phyloP scores from a whole-genome alignment of 1,140 invertebrate genomes.

The Condylostylus longicornis region DNA sequence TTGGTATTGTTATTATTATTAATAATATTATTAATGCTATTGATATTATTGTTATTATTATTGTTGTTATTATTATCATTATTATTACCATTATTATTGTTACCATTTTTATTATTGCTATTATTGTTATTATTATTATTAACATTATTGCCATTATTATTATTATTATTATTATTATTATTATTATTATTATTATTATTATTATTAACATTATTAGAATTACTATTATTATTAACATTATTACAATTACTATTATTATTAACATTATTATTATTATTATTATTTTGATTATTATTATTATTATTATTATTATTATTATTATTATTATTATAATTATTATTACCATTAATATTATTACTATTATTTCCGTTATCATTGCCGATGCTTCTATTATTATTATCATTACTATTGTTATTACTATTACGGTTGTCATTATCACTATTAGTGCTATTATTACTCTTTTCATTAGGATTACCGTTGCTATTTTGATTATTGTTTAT shows the following conservation, averaged over 20 bases:
- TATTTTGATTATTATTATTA: neutral
- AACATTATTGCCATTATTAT: neutral
- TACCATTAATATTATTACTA: neutral
- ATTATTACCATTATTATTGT: neutral
- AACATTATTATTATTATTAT: no score
- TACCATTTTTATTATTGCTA: neutral
- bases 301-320: neutral
- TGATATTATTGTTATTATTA: neutral
- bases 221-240: neutral
- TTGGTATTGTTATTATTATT: no score
- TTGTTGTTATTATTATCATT: neutral
- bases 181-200: neutral
- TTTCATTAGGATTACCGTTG: conserved; percentile 4
- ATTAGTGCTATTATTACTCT: conserved; percentile 1
- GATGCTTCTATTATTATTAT: conserved; percentile 2
- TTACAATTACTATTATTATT: neutral
- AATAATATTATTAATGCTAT: no score
- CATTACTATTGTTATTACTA: neutral
- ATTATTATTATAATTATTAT: no score
- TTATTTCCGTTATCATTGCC: conserved; percentile 10
- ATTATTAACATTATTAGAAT: neutral
- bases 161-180: neutral
- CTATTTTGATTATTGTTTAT: conserved; percentile 12
- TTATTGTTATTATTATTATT: neutral
- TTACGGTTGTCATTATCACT: neutral